Base-by-base conservation (phyloP, 2,888 invertebrate species). In the Amblyjoppa fuscipennis region DNA sequence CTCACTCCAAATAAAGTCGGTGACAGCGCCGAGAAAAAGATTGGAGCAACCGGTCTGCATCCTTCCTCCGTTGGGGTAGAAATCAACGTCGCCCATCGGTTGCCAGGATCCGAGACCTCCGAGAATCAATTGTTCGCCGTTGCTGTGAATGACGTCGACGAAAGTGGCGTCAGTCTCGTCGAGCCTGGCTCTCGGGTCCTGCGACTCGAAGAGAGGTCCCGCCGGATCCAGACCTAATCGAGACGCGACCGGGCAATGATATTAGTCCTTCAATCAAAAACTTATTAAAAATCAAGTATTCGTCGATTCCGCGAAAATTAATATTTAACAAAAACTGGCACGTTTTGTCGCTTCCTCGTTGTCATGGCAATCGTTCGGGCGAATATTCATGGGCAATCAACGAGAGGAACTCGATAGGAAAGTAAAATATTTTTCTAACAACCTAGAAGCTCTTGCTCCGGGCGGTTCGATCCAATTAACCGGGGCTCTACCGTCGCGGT, bases 21-120 rank as follows among this genome's bases (percentile, higher is more conserved):
- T 97, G 16, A 98, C 98, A 0, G 98, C 98, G 0, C 98, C 98
- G 0, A 98, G 96, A 93, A 98, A 98, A 90, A 98, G 95, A 94
- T 98, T 98, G 73, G 98, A 98, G 92, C 98, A 98, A 1, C 98
- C 98, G 89, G 97, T 98, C 93, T 98, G 98, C 94, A 98, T 98
- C 66, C 98, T 95, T 0, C 98, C 98, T 0, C 98, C 98, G 90
- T 98, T 98, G 0, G 98, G 98, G 93, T 98, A 98, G 92, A 98
- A 98, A 93, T 98, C 98, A 0, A 98, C 98, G 92, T 98, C 97
- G 0, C 98, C 98, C 95, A 98, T 97, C 0, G 98, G 97, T 93
- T 98, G 98, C 95, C 98, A 98, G 0, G 98, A 98, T 4, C 98
- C 98, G 31, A 98, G 94, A 0, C 98, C 98, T 1, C 98, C 98